Evolutionary conservation across 2,113 vertebrate genomes (phyloP).

Genomic region (Seriola quinqueradiata): DNA sequence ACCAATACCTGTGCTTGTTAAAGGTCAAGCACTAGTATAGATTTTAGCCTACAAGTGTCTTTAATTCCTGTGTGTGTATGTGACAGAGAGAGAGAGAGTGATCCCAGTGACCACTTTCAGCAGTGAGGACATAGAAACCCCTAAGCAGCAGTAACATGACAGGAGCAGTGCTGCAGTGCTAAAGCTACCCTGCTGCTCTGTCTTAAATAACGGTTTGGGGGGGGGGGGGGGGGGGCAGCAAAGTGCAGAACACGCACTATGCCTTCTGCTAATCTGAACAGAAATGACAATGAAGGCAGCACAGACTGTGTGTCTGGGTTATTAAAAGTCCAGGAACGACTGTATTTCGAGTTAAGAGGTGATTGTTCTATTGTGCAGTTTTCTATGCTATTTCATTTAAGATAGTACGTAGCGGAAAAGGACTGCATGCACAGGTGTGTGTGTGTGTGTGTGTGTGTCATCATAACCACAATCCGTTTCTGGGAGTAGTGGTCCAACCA

Average conservation of each 20-base stretch:
- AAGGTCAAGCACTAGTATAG: slow-evolving; percentile 36
- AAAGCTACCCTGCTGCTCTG: not conserved
- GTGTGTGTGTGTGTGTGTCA: slow-evolving; percentile 20
- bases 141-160: slow-evolving; percentile 25
- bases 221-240: not conserved
- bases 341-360: not conserved
- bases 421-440: not conserved
- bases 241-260: slow-evolving; percentile 47
- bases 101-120: not conserved
- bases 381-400: not conserved
- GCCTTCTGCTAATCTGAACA: slow-evolving; percentile 34
- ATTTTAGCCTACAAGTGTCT: slow-evolving; percentile 7
- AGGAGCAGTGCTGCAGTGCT: slow-evolving; percentile 20
- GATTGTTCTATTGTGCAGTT: not conserved
- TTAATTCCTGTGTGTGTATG: slow-evolving; percentile 6
- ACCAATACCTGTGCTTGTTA: slow-evolving; percentile 6
- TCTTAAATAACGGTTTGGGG: slow-evolving; percentile 32
- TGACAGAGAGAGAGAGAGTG: not conserved
- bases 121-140: slow-evolving; percentile 15
- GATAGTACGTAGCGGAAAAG: not conserved
- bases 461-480: slow-evolving; percentile 17
- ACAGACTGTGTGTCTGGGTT: not conserved
- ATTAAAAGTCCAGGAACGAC: not conserved
- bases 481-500: slow-evolving; percentile 69
- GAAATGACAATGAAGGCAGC: slow-evolving; percentile 1